A percentile compares a stretch with the other conserved stretches of the same genome.
Conservation (phyloP, 2,797 vertebrate genomes). For the Trachurus trachurus region DNA sequence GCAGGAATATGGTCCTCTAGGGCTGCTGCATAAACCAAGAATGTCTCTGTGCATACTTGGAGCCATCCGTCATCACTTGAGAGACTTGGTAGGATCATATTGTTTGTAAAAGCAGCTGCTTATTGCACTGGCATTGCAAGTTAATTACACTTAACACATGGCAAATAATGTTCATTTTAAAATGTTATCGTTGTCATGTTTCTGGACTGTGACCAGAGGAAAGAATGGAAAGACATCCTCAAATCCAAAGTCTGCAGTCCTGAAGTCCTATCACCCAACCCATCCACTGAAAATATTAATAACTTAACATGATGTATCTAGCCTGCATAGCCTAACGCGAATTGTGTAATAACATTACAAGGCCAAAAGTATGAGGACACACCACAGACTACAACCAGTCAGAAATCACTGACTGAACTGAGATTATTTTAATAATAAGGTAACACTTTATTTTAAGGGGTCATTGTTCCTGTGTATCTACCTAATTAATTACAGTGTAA, state of each 20-base stretch:
- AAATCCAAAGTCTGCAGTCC: background rate
- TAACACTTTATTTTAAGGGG: too few species aligned
- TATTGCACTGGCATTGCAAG: conserved; percentile 76
- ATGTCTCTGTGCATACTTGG: conserved; percentile 83
- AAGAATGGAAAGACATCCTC: background rate
- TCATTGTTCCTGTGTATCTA: too few species aligned
- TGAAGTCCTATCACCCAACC: background rate
- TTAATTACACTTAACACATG: conserved; percentile 75
- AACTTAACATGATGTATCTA: too few species aligned
- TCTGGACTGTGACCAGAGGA: conserved; percentile 3
- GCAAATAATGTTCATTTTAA: conserved; percentile 74
- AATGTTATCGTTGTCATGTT: conserved; percentile 66
- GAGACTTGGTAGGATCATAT: conserved; percentile 67
- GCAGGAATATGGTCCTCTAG: conserved; percentile 84
- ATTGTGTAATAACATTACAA: too few species aligned
- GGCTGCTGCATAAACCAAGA: conserved; percentile 83
- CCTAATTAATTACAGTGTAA: too few species aligned
- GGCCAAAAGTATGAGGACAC: too few species aligned
- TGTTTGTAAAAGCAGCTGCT: conserved; percentile 81
- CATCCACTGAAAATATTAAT: too few species aligned
- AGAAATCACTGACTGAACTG: too few species aligned
- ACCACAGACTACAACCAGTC: too few species aligned
- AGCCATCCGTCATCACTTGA: conserved; percentile 80
- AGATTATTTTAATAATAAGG: too few species aligned
- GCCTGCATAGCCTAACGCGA: too few species aligned